Conservation (phyloP, 2,888 invertebrate species). For the Neocrepidodera transversa region DNA sequence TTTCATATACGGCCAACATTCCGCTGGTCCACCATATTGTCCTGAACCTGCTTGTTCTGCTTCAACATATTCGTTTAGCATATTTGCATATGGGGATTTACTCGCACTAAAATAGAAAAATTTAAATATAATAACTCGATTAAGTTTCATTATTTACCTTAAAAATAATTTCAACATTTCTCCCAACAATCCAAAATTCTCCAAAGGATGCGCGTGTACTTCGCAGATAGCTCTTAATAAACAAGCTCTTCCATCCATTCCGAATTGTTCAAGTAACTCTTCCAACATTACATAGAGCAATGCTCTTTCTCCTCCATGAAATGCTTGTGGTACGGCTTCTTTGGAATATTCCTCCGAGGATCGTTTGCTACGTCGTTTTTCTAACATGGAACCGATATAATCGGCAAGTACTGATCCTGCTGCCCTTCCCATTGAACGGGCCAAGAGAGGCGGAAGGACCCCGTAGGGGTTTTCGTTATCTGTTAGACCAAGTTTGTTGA, state of each 20-base stretch:
- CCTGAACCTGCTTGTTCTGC: slow-evolving; percentile 80
- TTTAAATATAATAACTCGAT: not conserved
- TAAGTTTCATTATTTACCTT: slow-evolving; percentile 64
- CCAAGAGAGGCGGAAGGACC: slow-evolving; percentile 77
- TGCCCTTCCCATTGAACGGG: slow-evolving; percentile 76
- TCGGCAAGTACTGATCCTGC: slow-evolving; percentile 75
- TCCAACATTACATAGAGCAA: slow-evolving; percentile 79
- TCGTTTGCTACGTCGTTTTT: slow-evolving; percentile 63
- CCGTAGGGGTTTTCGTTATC: slow-evolving; percentile 89
- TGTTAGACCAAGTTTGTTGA: slow-evolving; percentile 84
- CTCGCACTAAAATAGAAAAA: slow-evolving; percentile 68
- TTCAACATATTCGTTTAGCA: slow-evolving; percentile 78
- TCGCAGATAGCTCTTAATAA: slow-evolving; percentile 84
- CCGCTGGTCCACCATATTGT: slow-evolving; percentile 67
- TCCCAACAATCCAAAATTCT: slow-evolving; percentile 81
- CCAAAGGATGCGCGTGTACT: slow-evolving; percentile 79
- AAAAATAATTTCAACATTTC: slow-evolving; percentile 84
- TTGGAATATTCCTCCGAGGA: slow-evolving; percentile 32
- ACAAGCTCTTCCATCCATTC: slow-evolving; percentile 83
- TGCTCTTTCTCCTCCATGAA: slow-evolving; percentile 86
- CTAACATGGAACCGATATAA: slow-evolving; percentile 76
- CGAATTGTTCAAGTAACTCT: slow-evolving; percentile 81
- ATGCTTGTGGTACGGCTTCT: slow-evolving; percentile 58
- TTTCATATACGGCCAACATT: slow-evolving; percentile 86
- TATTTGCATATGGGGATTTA: slow-evolving; percentile 78